These are phyloP conservation scores for Magallana ariakensis DNA, from an alignment of 1,140 invertebrate genomes.

Conservation along the genomic window DNA sequence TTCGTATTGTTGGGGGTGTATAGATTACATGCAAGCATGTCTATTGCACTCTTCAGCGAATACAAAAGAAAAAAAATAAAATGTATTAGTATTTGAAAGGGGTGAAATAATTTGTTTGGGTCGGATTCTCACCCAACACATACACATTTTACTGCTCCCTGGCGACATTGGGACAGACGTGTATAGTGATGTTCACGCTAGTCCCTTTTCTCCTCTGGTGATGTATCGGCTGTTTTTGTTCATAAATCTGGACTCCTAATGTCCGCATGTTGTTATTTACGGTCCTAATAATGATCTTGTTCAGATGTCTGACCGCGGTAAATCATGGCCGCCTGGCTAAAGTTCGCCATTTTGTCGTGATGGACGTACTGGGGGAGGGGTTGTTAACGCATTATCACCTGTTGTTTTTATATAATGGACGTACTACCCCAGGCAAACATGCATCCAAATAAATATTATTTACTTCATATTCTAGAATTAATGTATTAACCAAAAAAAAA, in stretches of 20 bases:
- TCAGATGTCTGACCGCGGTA: conserved; percentile 22
- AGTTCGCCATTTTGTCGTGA: conserved; percentile 13
- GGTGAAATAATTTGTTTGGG: too few species aligned
- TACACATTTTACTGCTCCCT: background rate
- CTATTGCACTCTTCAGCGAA: too few species aligned
- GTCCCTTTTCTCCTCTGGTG: background rate
- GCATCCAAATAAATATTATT: conserved; percentile 7
- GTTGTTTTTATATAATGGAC: conserved; percentile 32
- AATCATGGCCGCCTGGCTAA: conserved; percentile 19
- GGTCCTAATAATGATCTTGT: conserved; percentile 28
- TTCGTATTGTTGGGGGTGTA: too few species aligned
- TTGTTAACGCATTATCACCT: conserved; percentile 16
- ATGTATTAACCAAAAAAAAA: background rate
- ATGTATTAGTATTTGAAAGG: too few species aligned
- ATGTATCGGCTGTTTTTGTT: conserved; percentile 22
- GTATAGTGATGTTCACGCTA: background rate
- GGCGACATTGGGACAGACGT: background rate
- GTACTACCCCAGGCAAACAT: background rate
- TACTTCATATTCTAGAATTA: background rate
- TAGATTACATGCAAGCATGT: too few species aligned
- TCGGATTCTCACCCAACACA: too few species aligned
- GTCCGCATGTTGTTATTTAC: conserved; percentile 32
- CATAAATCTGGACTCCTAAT: conserved; percentile 23
- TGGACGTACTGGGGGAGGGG: conserved; percentile 2
- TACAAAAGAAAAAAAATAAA: too few species aligned